Base-by-base conservation (phyloP, 2,797 vertebrate species). In the Delichon dasypus region DNA sequence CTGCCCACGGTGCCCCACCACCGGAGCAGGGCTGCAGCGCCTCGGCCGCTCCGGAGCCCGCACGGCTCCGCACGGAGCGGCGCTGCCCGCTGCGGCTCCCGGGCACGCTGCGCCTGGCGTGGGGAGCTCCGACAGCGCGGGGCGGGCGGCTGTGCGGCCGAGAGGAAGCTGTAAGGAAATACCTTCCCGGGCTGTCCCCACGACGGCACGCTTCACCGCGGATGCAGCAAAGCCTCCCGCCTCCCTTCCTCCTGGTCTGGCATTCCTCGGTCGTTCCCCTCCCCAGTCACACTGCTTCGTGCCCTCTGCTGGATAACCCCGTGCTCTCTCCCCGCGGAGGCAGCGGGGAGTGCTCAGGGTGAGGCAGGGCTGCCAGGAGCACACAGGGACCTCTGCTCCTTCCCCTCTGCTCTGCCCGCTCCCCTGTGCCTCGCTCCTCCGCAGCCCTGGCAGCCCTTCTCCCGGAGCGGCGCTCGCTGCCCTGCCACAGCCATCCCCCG, bases 401-500 rank as follows among this genome's bases (percentile, higher is more conserved):
- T 34, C 20, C n/a, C n/a, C 32, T 65, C 70, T 22, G 23, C 67
- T 32, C 77, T 77, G 85, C 68, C 34, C 45, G 9, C 7, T 34
- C 44, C 14, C 6, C 45, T 9, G 32, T 25, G 68, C 11, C 16
- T 34, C 7, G 1, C 11, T 61, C 4, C 20, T 50, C 30, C 23
- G n/a, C 77, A 51, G 58, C 26, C 40, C 18, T 38, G 51, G 26
- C 51, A 81, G 73, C 20, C 27, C 62, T 8, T 0, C 3, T 50
- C 23, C 38, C 7, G 30, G 25, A 16, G 54, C 0, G 13, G 5
- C 1, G 1, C 58, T 21, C 44, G 5, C 17, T 7, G 10, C 22
- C 2, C 29, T 51, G 47, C 42, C 85, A 34, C 60, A 42, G 62
- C 48, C 50, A 18, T 4, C 20, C 61, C 47, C 9, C 42, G 14